Evolutionary conservation across 2,797 vertebrate genomes (phyloP).

Genomic region (Epinephelus coioides): DNA sequence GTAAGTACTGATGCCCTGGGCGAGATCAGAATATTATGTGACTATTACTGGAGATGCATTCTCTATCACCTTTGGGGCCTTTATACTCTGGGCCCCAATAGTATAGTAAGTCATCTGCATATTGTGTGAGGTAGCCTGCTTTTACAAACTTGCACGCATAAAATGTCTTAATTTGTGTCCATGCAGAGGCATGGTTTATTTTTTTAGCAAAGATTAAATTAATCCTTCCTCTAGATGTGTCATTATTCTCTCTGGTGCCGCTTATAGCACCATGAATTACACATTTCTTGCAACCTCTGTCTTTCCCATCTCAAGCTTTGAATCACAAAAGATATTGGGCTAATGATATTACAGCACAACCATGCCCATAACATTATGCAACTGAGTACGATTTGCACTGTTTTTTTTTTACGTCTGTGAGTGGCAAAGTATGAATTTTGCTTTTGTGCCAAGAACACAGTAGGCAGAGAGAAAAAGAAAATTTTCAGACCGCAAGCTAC

Average conservation of each 20-base stretch:
- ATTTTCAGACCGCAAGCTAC: no score
- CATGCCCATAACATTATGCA: no score
- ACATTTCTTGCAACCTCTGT: no score
- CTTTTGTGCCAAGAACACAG: no score
- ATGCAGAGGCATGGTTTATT: conserved; percentile 3
- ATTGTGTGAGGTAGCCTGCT: neutral
- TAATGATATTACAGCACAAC: no score
- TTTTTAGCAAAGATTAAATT: conserved; percentile 17
- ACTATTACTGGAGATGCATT: conserved; percentile 3
- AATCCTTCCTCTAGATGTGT: conserved; percentile 21
- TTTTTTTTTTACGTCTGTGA: no score
- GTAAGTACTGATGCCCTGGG: conserved; percentile 2
- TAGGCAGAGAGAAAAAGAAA: no score
- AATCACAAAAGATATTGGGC: no score
- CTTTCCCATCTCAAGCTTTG: no score
- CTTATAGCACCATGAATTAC: no score
- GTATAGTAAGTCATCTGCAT: conserved; percentile 26
- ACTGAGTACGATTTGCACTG: no score
- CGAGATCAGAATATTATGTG: conserved; percentile 1
- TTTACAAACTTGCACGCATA: neutral
- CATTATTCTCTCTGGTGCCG: neutral
- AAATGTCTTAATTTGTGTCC: neutral
- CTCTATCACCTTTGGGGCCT: neutral
- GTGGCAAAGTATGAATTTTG: no score
- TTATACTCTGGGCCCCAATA: neutral